These are phyloP conservation scores for Coccyzus lansbergi DNA, from an alignment of 2,797 vertebrate genomes.

Conservation along the genomic window DNA sequence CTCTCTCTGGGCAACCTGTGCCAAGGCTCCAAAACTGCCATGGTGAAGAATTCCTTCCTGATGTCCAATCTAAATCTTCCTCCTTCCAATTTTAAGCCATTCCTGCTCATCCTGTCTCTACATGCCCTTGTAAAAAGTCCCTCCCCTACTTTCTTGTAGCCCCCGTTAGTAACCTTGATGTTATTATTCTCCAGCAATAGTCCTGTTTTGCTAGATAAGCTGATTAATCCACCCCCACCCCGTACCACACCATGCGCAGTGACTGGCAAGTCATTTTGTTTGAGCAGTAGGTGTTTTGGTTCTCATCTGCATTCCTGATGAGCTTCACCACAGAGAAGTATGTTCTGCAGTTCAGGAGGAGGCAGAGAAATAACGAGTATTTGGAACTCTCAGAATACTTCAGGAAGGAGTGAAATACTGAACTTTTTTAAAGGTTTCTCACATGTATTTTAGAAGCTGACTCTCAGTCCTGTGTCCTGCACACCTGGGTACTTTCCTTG, in stretches of 20 bases:
- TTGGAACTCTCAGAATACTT: background rate
- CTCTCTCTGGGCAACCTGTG: too few relatives aligned
- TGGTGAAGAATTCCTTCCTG: too few relatives aligned
- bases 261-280: background rate
- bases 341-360: background rate
- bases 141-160: too few relatives aligned
- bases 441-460: background rate
- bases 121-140: too few relatives aligned
- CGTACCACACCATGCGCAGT: background rate
- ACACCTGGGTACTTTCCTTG: background rate
- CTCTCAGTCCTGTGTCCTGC: background rate
- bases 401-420: background rate
- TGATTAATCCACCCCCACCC: background rate
- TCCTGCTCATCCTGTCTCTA: too few relatives aligned
- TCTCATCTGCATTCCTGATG: background rate
- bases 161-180: background rate
- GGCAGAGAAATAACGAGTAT: background rate
- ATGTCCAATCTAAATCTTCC: too few relatives aligned
- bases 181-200: background rate
- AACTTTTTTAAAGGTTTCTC: background rate
- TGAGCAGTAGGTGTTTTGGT: background rate
- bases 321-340: background rate
- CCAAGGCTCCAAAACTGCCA: too few relatives aligned
- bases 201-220: background rate
- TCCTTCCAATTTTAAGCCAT: too few relatives aligned